A percentile compares a stretch with the other conserved stretches of the same genome.
phyloP scores from a whole-genome alignment of 2,888 invertebrate genomes.

The Ferrisia virgata region DNA sequence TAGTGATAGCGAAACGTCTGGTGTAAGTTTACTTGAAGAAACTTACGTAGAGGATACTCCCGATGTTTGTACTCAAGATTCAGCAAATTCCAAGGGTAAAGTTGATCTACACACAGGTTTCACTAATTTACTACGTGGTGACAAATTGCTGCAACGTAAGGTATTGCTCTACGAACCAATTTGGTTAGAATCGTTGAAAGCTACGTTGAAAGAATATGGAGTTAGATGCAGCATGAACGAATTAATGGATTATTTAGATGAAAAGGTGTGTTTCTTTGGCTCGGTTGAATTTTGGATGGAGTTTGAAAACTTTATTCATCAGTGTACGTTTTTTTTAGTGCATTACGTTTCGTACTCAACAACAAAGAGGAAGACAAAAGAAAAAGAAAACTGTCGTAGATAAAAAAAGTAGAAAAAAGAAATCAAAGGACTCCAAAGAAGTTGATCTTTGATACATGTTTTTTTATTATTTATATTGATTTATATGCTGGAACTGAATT shows the following conservation, averaged over 20 bases:
- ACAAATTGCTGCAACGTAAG: constrained; percentile 54
- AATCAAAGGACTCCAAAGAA: background rate
- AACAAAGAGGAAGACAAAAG: background rate
- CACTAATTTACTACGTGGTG: constrained; percentile 52
- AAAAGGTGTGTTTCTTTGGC: constrained; percentile 53
- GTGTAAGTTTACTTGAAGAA: constrained; percentile 7
- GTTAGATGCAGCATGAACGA: constrained; percentile 55
- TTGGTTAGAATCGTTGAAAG: constrained; percentile 55
- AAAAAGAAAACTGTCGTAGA: background rate
- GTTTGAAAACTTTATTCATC: background rate
- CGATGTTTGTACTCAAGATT: background rate
- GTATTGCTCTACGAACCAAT: constrained; percentile 57
- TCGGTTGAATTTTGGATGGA: background rate
- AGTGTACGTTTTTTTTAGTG: background rate
- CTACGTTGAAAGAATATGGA: constrained; percentile 54
- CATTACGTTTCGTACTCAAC: constrained; percentile 16
- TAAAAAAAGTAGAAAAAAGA: background rate
- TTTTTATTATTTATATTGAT: background rate
- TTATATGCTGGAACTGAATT: background rate
- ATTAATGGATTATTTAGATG: constrained; percentile 58
- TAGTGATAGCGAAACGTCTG: background rate
- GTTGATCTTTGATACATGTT: background rate
- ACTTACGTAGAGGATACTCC: constrained; percentile 9
- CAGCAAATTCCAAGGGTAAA: background rate
- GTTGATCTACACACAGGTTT: constrained; percentile 48